Evolutionary conservation across 2,113 vertebrate genomes (phyloP).

Genomic region (Arothron firmamentum): DNA sequence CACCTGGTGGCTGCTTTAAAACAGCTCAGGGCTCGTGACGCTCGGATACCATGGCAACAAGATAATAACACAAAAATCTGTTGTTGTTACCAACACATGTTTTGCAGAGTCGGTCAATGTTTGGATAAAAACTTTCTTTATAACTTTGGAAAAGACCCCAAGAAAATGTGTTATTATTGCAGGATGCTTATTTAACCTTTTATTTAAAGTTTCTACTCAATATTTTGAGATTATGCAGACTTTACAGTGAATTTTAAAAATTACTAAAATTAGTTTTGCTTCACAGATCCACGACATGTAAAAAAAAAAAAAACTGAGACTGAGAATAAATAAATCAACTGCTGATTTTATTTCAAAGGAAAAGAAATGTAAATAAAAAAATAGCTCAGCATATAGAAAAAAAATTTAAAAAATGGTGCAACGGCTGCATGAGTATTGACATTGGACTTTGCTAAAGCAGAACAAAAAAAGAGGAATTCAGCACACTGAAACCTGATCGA

Average conservation of each 20-base stretch:
- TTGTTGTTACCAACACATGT: no score
- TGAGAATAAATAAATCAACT: conserved; percentile 52
- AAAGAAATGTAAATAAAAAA: conserved; percentile 64
- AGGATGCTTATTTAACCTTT: no score
- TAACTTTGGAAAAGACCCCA: neutral
- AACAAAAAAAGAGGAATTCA: conserved; percentile 33
- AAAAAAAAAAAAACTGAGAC: conserved; percentile 17
- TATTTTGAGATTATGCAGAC: no score
- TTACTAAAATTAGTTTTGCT: no score
- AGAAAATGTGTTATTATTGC: no score
- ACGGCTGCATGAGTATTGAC: conserved; percentile 49
- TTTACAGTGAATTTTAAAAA: no score
- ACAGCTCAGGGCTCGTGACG: neutral
- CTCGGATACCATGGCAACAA: neutral
- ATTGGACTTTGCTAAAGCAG: conserved; percentile 39
- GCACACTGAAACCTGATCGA: conserved; percentile 57
- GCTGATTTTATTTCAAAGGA: conserved; percentile 51
- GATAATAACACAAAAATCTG: no score
- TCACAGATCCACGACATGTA: neutral
- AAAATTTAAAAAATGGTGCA: conserved; percentile 40
- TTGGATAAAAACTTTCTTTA: no score
- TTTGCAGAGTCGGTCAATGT: no score
- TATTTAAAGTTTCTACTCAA: no score
- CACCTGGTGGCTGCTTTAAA: conserved; percentile 37
- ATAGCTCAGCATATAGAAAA: conserved; percentile 59